Base-by-base conservation (phyloP, 2,888 invertebrate genomes). In the Leptopilina myrica region DNA sequence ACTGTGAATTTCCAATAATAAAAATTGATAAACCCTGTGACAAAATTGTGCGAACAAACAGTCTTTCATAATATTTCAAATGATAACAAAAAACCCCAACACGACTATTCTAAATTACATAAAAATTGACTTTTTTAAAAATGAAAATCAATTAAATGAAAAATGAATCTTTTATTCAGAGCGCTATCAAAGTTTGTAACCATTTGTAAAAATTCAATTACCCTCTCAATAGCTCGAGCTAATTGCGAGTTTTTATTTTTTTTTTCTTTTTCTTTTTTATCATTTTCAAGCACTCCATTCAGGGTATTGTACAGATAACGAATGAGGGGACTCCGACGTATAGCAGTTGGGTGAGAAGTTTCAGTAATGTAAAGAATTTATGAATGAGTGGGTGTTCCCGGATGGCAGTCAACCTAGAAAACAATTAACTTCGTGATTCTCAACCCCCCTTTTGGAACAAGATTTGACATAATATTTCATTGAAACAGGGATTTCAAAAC, bases 321-420 rank as follows among this genome's bases (percentile, higher is more conserved):
- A 73, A 73, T 43, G 73, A 73, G 33, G 56, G 73, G 56, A 59
- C 49, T 11, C 2, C 26, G 8, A 26, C 56, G 40, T 33, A 73
- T 33, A 73, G 56, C n/a, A 73, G 56, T 56, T 59, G 73, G 56
- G 33, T 73, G 56, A 33, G 69, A 69, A 69, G 33, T 49, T 49
- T 26, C 14, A 76, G 46, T 49, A 64, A 76, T 76, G 76, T 46
- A 33, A 33, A 64, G 64, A 76, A 76, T 76, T 76, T 64, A 76
- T 76, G 76, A 76, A 76, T 76, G 76, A 43, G 76, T 76, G 76
- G 76, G 62, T 76, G 64, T 64, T 62, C 64, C 62, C 64, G 33
- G 64, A 62, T 64, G 20, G 64, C 26, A 76, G 64, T 49, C 20
- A 49, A 15, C n/a, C 69, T 62, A 62, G 62, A 62, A 73, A 56